These are phyloP conservation scores for Spilarctia lutea DNA, from an alignment of 2,888 invertebrate genomes.

Conservation along the genomic window DNA sequence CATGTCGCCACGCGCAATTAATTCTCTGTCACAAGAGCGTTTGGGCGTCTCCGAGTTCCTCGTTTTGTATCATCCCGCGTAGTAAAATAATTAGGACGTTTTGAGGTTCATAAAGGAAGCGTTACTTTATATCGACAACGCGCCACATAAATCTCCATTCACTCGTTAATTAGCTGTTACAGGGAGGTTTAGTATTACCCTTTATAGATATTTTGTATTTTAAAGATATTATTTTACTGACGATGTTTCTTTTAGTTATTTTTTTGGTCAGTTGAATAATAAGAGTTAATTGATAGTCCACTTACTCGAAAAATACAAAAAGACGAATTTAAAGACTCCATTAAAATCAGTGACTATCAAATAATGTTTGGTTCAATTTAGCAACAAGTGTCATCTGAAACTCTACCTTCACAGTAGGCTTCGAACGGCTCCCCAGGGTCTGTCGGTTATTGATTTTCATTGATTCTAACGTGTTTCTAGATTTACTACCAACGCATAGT, in stretches of 20 bases:
- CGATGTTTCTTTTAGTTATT: background rate
- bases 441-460: conserved; percentile 78
- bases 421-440: conserved; percentile 76
- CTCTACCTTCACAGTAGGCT: conserved; percentile 60
- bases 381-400: conserved; percentile 37
- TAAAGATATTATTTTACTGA: conserved; percentile 28
- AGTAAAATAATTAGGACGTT: conserved; percentile 86
- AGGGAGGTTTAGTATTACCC: conserved; percentile 59
- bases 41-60: conserved; percentile 83
- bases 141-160: conserved; percentile 85
- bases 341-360: background rate
- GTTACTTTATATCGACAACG: conserved; percentile 86
- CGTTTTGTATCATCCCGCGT: conserved; percentile 79
- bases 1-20: conserved; percentile 85
- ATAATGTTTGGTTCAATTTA: conserved; percentile 22
- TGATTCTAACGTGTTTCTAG: conserved; percentile 81
- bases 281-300: background rate
- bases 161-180: conserved; percentile 79
- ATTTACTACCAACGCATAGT: conserved; percentile 72
- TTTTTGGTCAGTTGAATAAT: background rate
- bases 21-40: conserved; percentile 86
- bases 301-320: background rate
- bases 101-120: conserved; percentile 86
- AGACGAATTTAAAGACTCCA: background rate
- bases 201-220: conserved; percentile 52